These are phyloP conservation scores for Diaperis boleti DNA, from an alignment of 2,888 invertebrate species.

Conservation along the genomic window DNA sequence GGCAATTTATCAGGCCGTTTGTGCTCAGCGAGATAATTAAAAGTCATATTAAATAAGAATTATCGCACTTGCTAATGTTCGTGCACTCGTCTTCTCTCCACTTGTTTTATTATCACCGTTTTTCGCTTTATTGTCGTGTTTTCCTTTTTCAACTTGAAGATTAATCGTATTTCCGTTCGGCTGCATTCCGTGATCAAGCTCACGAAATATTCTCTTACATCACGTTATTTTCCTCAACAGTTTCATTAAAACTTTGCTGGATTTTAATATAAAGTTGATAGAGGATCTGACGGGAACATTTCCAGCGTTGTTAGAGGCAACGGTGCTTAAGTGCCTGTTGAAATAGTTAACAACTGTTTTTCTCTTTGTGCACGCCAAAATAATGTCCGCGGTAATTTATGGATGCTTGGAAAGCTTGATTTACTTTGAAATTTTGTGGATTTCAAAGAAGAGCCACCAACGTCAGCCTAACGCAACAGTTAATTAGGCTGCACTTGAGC, in stretches of 20 bases:
- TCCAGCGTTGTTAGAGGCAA: conserved; percentile 27
- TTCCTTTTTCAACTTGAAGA: conserved; percentile 3
- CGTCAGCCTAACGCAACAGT: conserved; percentile 21
- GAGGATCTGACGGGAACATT: conserved; percentile 40
- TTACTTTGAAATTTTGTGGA: conserved; percentile 17
- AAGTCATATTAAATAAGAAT: conserved; percentile 63
- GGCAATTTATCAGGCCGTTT: conserved; percentile 52
- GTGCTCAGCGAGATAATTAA: conserved; percentile 58
- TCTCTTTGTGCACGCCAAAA: conserved; percentile 38
- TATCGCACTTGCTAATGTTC: conserved; percentile 57
- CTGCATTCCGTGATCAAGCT: conserved; percentile 37
- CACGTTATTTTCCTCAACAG: conserved; percentile 38
- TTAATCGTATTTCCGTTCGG: conserved; percentile 41
- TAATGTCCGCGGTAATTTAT: conserved; percentile 30
- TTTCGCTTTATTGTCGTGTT: conserved; percentile 14
- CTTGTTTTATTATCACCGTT: conserved; percentile 19
- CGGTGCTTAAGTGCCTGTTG: conserved; percentile 45
- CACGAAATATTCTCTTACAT: conserved; percentile 42
- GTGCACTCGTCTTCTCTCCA: conserved; percentile 22
- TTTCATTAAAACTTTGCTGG: conserved; percentile 38
- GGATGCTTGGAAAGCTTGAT: conserved; percentile 37
- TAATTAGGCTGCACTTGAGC: conserved; percentile 14
- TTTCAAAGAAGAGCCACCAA: conserved; percentile 20
- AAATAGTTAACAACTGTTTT: conserved; percentile 43
- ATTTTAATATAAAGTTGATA: conserved; percentile 42